Base-by-base conservation (phyloP, 2,797 vertebrate genomes). In the Coreius guichenoti region DNA sequence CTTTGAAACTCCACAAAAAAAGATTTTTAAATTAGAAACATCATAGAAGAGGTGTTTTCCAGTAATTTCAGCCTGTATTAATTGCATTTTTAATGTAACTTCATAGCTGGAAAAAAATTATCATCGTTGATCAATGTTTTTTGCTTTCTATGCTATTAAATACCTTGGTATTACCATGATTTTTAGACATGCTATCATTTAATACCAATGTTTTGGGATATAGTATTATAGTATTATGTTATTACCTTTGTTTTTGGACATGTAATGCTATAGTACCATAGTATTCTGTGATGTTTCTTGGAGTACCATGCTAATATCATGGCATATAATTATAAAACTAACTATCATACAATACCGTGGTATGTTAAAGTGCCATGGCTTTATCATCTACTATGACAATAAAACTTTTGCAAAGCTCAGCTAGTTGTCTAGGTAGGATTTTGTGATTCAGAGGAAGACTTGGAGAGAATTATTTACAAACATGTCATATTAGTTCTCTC, bases 371-470 rank as follows among this genome's bases (percentile, higher is more conserved):
- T 13, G 3, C 49, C 51, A 23, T 69, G 1, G 68, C 12, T 69
- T 4, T 21, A 17, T 36, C 19, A 45, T 45, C 36, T 9, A 23
- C 26, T 8, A 2, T 45, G 58, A 29, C 21, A 19, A 9, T 45
- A 67, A 7, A 13, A 67, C 26, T 80, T 80, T 47, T 79, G 21
- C 39, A 79, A 26, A n/a, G 45, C 26, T 79, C 9, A 49, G 61
- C 58, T 51, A 69, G 65, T 68, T 68, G 21, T 11, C 21, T 54
- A 43, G 36, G 76, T 45, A 5, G n/a, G 31, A 56, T 69, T 81
- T 70, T 43, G 67, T 12, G 23, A 5, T 58, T 73, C 49, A 43
- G 51, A 29, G 67, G 5, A 69, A 81, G 21, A 51, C 7, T 51
- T 36, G n/a, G 36, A 33, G 61, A 47, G 78, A 51, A 49, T 51